Evolutionary conservation across 2,113 vertebrate species (phyloP), one percentile per base, ranked within the genome.

Genomic region (Fulmarus glacialis): DNA sequence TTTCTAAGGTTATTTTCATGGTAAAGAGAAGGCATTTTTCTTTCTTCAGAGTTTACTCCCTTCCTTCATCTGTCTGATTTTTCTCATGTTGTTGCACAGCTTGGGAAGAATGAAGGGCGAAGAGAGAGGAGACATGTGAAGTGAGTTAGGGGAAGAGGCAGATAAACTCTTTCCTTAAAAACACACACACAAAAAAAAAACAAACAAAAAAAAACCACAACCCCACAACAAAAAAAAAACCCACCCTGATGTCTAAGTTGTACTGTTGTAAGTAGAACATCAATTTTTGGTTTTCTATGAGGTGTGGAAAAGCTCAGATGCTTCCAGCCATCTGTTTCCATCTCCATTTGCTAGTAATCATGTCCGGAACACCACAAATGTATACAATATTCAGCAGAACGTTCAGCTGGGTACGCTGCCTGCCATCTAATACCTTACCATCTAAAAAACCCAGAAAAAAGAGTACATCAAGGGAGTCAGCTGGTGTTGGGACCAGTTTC

Each of bases 261-360:
- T 66, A 27, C 66, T 90, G 52, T 93, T 95, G 47, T 63, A 94
- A 96, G 82, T 80, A 88, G 95, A 92, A 90, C 59, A 88, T 80
- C 52, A 45, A 60, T 42, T 96, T 93, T 95, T 82, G 78, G 79
- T 86, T 96, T 93, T 93, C 94, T 94, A 30, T 73, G 87, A 97
- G 87, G 93, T 96, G 96, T 94, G 91, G 91, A 97, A 94, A 95
- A 71, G 68, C 91, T 97, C 71, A 83, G 93, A 96, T 88, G 82
- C 95, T 96, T 96, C 82, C 79, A 96, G 89, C 97, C 96, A 97
- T 97, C 95, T 97, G 96, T 91, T 91, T 93, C 78, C 27, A 29
- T 94, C 87, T 88, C 95, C 12, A 4, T 83, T 97, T 96, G 74
- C 79, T 93, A 86, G 87, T 83, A 93, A 90, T 96, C 91, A 91